phyloP scores from a whole-genome alignment of 1,140 invertebrate species.

The Telenomus remus region DNA sequence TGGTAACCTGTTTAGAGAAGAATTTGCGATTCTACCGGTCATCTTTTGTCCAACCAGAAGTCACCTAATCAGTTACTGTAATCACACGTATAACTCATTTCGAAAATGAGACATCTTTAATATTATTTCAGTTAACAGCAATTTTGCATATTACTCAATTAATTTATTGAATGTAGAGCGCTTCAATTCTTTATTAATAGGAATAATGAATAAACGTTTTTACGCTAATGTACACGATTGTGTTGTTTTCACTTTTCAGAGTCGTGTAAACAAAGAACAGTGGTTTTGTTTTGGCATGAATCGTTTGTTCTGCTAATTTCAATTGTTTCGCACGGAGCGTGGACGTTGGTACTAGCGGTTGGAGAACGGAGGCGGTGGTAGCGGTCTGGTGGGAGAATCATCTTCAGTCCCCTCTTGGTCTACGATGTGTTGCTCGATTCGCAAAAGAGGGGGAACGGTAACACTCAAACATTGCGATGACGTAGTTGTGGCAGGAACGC shows the following conservation, averaged over 20 bases:
- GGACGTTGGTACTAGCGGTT: constrained; percentile 22
- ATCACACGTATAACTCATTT: too few species aligned
- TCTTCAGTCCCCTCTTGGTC: constrained; percentile 27
- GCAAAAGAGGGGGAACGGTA: constrained; percentile 69
- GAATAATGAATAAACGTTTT: too few species aligned
- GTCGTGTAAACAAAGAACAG: constrained; percentile 1
- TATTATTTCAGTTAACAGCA: too few species aligned
- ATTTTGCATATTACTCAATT: too few species aligned
- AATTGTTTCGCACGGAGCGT: constrained; percentile 10
- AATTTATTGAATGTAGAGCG: too few species aligned
- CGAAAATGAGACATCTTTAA: too few species aligned
- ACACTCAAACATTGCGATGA: constrained; percentile 73
- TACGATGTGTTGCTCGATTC: constrained; percentile 21
- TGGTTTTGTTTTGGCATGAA: too few species aligned
- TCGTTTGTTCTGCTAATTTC: constrained; percentile 12
- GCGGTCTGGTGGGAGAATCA: constrained; percentile 53
- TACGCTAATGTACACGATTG: too few species aligned
- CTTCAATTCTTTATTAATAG: too few species aligned
- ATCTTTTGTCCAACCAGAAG: constrained; percentile 32
- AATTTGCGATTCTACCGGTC: constrained; percentile 23
- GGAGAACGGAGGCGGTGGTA: constrained; percentile 54
- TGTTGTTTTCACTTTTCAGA: constrained; percentile 30
- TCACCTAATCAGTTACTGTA: too few species aligned
- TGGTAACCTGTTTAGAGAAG: constrained; percentile 51
- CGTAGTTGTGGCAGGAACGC: constrained; percentile 72